Conservation (phyloP, 2,888 invertebrate species). For the Boloria selene region DNA sequence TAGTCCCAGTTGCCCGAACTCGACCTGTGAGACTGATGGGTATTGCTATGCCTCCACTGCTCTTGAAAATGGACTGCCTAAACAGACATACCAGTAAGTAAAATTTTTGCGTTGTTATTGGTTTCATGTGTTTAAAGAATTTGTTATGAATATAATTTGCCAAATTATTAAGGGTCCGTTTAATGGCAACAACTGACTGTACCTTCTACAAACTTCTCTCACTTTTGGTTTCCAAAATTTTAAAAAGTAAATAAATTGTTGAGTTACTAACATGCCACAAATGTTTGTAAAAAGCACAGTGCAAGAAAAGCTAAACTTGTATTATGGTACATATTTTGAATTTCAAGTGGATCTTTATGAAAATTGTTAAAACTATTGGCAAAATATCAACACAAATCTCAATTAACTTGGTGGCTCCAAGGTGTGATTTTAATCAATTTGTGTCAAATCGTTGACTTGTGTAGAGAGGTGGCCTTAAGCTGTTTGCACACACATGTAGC, state of each 20-base stretch:
- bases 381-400: slow-evolving; percentile 67
- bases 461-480: slow-evolving; percentile 80
- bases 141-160: slow-evolving; percentile 20
- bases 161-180: slow-evolving; percentile 24
- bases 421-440: slow-evolving; percentile 59
- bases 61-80: slow-evolving; percentile 82
- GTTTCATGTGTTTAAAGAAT: slow-evolving; percentile 1
- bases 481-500: slow-evolving; percentile 76
- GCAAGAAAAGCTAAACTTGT: slow-evolving; percentile 25
- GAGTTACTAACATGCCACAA: slow-evolving; percentile 1
- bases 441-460: slow-evolving; percentile 66
- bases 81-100: slow-evolving; percentile 90
- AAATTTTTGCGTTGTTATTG: slow-evolving; percentile 23
- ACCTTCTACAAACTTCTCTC: slow-evolving; percentile 28
- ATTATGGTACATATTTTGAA: slow-evolving; percentile 43
- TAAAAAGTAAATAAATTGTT: neutral
- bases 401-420: slow-evolving; percentile 42
- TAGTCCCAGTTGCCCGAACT: slow-evolving; percentile 87
- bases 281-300: slow-evolving; percentile 43
- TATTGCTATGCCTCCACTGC: slow-evolving; percentile 92
- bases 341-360: slow-evolving; percentile 21
- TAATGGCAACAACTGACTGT: slow-evolving; percentile 27
- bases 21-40: slow-evolving; percentile 94
- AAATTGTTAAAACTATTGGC: slow-evolving; percentile 54
- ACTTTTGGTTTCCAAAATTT: slow-evolving; percentile 4